Base-by-base conservation (phyloP, 2,888 invertebrate genomes). In the Mythimna impura region DNA sequence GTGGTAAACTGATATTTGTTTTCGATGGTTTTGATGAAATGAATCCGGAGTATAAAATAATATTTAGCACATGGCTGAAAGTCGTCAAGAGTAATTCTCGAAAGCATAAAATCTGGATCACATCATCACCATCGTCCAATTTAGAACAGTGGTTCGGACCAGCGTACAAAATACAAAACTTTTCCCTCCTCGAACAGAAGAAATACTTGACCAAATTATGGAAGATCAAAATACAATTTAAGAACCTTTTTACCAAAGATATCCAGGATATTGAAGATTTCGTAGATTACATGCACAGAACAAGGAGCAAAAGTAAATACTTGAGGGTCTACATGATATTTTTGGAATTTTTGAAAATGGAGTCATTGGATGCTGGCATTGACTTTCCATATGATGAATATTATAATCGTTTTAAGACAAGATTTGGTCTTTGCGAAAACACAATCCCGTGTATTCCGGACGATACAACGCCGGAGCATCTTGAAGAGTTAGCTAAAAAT, bases 101-200 rank as follows among this genome's bases (percentile, higher is more conserved):
- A 1, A 61, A 55, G 22, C 73, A 76, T 22, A 85, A 75, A 63
- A 58, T 72, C 12, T 82, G 83, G 85, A 75, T 87, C 9, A 83
- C 86, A 6, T 82, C n/a, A 74, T 81, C 22, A 50, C 69, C 34
- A 61, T 81, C 10, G 14, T 50, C 58, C 3, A 62, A 47, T 17
- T 61, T 80, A 50, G 66, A 79, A 63, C 6, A 14, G 10, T 62
- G 66, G 34, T 73, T 83, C 3, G 78, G 84, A 20, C 54, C 40
- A 3, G 72, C 73, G 9, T 75, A 81, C 20, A 57, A 68, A 43
- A 12, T 84, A n/a, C 72, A 74, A 64, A 71, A 75, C 22, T 71
- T 85, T 9, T 69, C 62, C 40, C 36, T n/a, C 0, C 6, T 22
- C 8, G 80, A 84, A 47, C 77, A 76, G 36, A 36, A 73, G 1